These are phyloP conservation scores for Burhinus bistriatus DNA, from an alignment of 2,113 vertebrate species.

Conservation along the genomic window DNA sequence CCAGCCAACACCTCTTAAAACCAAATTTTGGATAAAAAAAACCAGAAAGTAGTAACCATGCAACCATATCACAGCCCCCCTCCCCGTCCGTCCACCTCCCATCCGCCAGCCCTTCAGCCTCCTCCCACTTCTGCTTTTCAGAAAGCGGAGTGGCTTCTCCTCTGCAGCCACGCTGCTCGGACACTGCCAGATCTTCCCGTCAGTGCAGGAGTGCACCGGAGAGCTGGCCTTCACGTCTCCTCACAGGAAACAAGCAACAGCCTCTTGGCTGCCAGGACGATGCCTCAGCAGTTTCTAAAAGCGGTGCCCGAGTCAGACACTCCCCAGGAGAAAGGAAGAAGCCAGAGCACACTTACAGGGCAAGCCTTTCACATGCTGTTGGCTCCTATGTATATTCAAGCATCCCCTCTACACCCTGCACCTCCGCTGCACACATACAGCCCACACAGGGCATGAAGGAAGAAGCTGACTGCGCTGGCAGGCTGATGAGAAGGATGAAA, in stretches of 20 bases:
- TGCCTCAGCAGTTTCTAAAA: slow-evolving; percentile 11
- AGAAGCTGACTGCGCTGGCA: background rate
- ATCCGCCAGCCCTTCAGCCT: background rate
- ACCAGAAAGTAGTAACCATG: fast-evolving
- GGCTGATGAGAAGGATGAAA: background rate
- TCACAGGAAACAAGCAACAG: background rate
- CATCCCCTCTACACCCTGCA: background rate
- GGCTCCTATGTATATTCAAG: background rate
- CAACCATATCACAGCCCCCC: fast-evolving
- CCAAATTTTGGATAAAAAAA: background rate
- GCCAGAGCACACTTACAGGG: background rate
- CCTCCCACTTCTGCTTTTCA: background rate
- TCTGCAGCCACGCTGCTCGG: fast-evolving
- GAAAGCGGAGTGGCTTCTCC: fast-evolving
- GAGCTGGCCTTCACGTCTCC: fast-evolving
- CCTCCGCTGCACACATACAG: fast-evolving
- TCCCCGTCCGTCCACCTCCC: too few species aligned
- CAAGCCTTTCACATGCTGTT: background rate
- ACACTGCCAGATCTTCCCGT: background rate
- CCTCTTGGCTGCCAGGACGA: background rate
- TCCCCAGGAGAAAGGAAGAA: background rate
- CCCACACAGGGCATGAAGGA: background rate
- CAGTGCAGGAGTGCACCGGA: background rate
- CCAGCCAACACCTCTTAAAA: background rate
- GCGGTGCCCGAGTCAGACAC: background rate